phyloP scores from a whole-genome alignment of 2,113 vertebrate genomes.

The Lagopus leucura region DNA sequence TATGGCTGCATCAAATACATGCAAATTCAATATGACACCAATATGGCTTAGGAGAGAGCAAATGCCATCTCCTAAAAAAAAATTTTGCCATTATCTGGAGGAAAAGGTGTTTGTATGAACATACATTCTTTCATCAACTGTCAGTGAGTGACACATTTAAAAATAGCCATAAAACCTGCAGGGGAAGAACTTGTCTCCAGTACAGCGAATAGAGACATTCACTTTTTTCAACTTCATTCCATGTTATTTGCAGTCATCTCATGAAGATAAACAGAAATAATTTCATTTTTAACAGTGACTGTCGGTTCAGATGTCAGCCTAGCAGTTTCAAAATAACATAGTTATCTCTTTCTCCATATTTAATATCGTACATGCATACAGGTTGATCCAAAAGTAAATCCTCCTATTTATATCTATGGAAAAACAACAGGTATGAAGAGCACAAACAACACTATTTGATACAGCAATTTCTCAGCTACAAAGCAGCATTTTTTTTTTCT shows the following conservation, averaged over 20 bases:
- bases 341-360: neutral
- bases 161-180: neutral
- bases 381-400: too few species aligned
- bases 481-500: too few species aligned
- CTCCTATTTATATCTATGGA: too few species aligned
- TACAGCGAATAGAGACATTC: neutral
- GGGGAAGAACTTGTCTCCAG: neutral
- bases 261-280: neutral
- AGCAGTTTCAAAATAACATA: neutral
- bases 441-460: too few species aligned
- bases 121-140: neutral
- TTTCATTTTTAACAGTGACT: neutral
- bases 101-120: neutral
- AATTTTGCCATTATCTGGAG: neutral
- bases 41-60: neutral
- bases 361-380: too few species aligned
- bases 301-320: neutral
- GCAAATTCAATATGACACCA: neutral
- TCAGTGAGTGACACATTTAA: neutral
- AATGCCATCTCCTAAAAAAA: neutral
- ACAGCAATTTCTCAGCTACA: too few species aligned
- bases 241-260: neutral
- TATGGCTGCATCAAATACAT: neutral
- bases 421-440: too few species aligned
- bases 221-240: neutral